Evolutionary conservation across 2,888 invertebrate genomes (phyloP), one percentile per base, ranked within the genome.

Genomic region (Volucella inflata): DNA sequence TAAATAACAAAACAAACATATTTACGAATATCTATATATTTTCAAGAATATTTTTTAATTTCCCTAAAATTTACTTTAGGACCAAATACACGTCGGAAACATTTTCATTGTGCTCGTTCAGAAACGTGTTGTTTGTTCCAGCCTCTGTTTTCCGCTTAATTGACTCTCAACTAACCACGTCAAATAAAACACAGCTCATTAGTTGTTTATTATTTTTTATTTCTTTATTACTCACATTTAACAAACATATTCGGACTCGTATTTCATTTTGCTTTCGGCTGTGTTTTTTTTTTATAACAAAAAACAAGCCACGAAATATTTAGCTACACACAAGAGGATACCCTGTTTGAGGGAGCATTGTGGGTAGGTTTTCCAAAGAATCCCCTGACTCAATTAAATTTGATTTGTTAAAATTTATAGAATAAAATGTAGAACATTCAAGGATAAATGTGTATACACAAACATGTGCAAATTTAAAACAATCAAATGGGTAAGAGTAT

Each of bases 121-220:
- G 10, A 11, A 12, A 11, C 4, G 44, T 2, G n/a, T n/a, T 44
- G 12, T n/a, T 44, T 9, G n/a, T n/a, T 44, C 12, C 44, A 44
- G 2, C 38, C 44, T 42, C 42, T 59, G 64, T 62, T 55, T 74
- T 82, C 46, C 50, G 51, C 38, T 12, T 78, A 74, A 83, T 83
- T 78, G 64, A 68, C 83, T 74, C 62, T 4, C 17, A 62, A 64
- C 50, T 62, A 68, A 72, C 67, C 50, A 10, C 21, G 36, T 51
- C 68, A n/a, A 78, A 72, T 30, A 17, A 48, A 62, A 62, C 48
- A 55, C 50, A 62, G 46, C 55, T 83, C 78, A 78, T 83, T 78
- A 83, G 44, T 62, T 62, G 38, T 55, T 71, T 51, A 65, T 40
- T 70, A 38, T 60, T 42, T 17, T 11, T 70, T 55, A 44, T 44